These are phyloP conservation scores for Anneissia japonica DNA, from an alignment of 35 echinoderm and acorn worm genomes.

Conservation along the genomic window DNA sequence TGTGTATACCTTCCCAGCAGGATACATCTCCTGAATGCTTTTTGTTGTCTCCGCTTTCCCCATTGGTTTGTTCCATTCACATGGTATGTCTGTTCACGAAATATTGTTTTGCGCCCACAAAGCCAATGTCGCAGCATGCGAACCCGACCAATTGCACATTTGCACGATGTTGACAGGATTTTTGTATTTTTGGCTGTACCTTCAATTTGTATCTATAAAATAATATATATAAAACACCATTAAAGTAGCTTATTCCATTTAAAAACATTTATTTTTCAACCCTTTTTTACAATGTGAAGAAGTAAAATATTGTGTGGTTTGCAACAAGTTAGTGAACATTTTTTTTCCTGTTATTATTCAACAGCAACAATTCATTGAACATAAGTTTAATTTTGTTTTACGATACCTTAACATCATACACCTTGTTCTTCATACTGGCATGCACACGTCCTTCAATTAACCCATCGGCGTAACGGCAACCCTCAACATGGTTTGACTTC, in stretches of 20 bases:
- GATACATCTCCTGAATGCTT: too few species aligned
- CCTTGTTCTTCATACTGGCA: conserved; percentile 11
- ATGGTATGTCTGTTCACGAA: conserved; percentile 9
- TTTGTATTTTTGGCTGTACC: too few species aligned
- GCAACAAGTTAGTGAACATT: too few species aligned
- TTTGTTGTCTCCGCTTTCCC: not conserved
- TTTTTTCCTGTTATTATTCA: too few species aligned
- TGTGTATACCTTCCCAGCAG: not conserved
- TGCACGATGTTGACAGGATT: too few species aligned
- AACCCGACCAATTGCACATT: not conserved
- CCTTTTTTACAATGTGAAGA: too few species aligned
- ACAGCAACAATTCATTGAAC: not conserved
- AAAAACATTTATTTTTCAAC: too few species aligned
- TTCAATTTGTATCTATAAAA: too few species aligned
- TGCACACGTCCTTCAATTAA: conserved; percentile 2
- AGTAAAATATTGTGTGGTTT: too few species aligned
- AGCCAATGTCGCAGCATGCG: not conserved
- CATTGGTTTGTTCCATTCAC: not conserved
- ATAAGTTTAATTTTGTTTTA: not conserved
- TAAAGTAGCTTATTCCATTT: too few species aligned
- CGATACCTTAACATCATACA: conserved; percentile 10
- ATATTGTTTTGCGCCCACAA: not conserved
- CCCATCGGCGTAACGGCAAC: not conserved
- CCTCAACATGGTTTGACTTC: conserved; percentile 5
- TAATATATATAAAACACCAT: too few species aligned